Evolutionary conservation across 2,113 vertebrate genomes (phyloP), one percentile per base, ranked within the genome.

Genomic region (Cettia cetti): DNA sequence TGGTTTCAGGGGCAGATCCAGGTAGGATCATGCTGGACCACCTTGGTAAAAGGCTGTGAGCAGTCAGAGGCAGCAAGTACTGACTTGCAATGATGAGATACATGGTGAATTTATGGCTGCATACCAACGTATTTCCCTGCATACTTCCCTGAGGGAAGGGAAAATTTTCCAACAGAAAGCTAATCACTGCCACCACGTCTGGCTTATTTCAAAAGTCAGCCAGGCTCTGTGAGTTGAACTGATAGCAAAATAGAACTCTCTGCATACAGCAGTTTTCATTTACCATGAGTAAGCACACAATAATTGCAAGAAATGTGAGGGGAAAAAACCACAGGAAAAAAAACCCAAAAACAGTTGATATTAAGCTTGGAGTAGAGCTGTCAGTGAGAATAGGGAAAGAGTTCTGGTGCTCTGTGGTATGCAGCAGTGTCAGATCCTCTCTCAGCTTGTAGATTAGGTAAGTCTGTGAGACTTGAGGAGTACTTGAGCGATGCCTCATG

Each of bases 151-250:
- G 15, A 75, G 66, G 82, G 47, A 94, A 78, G 44, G 13, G 12
- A 80, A 88, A 88, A 70, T 52, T 92, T 91, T 91, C 76, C 71
- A 90, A 47, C 39, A 60, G 47, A 91, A 91, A 70, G 24, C 24
- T 91, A 77, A 88, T 75, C 71, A 52, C 66, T 88, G 87, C 78
- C 91, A 85, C 84, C 31, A 44, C 42, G 65, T 86, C 56, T 71
- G 71, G 42, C 47, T 94, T 75, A 74, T 82, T 69, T 40, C n/a
- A 90, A 64, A 69, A 88, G 39, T 11, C 40, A 87, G 26, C 15
- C 54, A 68, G 60, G 30, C 71, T 66, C 30, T 0, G 0, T 30
- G 35, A 74, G 20, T 79, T 83, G 74, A 92, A 81, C 66, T 63
- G 45, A 80, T 39, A 70, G 42, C 35, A 88, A 88, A 80, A 90